phyloP scores from a whole-genome alignment of 2,113 vertebrate species.

The Cygnus buccinator region DNA sequence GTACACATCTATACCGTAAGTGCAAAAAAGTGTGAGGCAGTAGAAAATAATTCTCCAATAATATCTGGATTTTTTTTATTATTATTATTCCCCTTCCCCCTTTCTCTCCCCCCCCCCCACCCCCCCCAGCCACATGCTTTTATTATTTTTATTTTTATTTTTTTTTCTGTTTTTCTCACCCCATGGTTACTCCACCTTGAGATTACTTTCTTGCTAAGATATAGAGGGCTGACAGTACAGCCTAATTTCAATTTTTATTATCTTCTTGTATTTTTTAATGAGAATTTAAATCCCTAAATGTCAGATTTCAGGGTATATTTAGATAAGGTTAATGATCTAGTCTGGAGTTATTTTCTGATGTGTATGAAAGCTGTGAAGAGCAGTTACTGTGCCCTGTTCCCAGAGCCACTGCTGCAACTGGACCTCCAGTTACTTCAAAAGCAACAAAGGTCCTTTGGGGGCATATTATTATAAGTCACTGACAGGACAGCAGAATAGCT shows the following conservation, averaged over 20 bases:
- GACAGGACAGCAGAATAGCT: neutral
- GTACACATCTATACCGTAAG: neutral
- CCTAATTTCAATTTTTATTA: constrained; percentile 48
- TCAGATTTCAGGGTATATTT: constrained; percentile 54
- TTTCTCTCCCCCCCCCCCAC: too few species aligned
- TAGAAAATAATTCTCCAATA: neutral
- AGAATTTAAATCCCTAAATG: constrained; percentile 37
- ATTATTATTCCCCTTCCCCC: too few species aligned
- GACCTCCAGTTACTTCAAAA: neutral
- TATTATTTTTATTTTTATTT: neutral
- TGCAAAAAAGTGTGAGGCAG: neutral
- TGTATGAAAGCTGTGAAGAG: neutral
- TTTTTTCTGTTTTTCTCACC: neutral
- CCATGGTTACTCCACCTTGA: neutral
- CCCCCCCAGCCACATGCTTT: too few species aligned
- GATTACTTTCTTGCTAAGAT: constrained; percentile 33
- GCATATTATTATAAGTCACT: neutral
- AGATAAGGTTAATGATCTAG: constrained; percentile 42
- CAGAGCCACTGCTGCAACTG: neutral
- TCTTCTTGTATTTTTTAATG: constrained; percentile 39
- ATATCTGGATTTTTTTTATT: neutral
- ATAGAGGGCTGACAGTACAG: neutral
- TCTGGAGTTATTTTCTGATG: neutral
- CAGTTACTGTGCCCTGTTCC: neutral
- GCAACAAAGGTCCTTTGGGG: neutral